Evolutionary conservation across 2,797 vertebrate species (phyloP).

Genomic region (Anguilla anguilla): DNA sequence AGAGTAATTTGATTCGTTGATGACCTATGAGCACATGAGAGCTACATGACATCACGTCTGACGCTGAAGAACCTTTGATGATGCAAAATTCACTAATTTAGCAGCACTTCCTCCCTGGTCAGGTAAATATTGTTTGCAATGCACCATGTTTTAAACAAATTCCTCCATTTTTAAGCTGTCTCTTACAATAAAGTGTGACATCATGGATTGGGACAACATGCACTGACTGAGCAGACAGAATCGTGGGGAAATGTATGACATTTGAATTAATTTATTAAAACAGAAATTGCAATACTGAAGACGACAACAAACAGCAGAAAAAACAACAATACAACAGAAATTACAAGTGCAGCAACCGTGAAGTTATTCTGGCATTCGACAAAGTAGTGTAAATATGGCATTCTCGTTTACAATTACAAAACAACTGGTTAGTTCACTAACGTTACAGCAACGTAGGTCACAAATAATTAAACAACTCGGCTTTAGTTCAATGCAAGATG

Average conservation of each 20-base stretch:
- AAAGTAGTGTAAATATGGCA: constrained; percentile 52
- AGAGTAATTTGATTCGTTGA: not conserved
- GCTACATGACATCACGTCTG: not conserved
- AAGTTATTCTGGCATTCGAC: constrained; percentile 64
- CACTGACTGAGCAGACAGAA: not conserved
- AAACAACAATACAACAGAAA: constrained; percentile 53
- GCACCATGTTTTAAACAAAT: not conserved
- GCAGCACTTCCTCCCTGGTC: not conserved
- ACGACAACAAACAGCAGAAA: constrained; percentile 57
- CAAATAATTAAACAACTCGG: constrained; percentile 39
- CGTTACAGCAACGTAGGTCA: constrained; percentile 47
- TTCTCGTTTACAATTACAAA: constrained; percentile 54
- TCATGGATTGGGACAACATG: not conserved
- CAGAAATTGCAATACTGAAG: constrained; percentile 50
- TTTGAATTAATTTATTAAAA: constrained; percentile 65
- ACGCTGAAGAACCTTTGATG: not conserved
- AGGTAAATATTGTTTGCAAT: not conserved
- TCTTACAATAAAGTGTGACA: not conserved
- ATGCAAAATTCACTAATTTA: not conserved
- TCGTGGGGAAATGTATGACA: constrained; percentile 34
- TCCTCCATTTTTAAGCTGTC: not conserved
- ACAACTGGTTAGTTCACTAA: constrained; percentile 55
- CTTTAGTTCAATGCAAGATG: constrained; percentile 50
- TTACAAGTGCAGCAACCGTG: constrained; percentile 44
- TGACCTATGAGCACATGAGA: not conserved